Percentiles rank a stretch among this genome's conserved stretches.
phyloP scores from a whole-genome alignment of 1,140 invertebrate genomes.

The Leucophenga varia region DNA sequence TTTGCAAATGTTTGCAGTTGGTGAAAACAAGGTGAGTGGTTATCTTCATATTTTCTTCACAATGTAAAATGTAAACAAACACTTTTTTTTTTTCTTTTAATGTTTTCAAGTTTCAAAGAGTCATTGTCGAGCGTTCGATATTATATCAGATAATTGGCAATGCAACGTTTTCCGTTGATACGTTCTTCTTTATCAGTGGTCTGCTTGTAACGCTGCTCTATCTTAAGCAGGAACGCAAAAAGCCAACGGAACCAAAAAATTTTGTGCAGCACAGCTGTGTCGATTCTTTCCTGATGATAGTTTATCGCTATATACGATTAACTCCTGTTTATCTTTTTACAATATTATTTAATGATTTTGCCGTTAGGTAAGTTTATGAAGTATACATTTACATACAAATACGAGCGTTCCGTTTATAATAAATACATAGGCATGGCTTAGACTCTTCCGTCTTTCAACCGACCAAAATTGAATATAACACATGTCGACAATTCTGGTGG shows the following conservation, averaged over 20 bases:
- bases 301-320: conserved; percentile 72
- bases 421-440: conserved; percentile 43
- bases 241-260: conserved; percentile 19
- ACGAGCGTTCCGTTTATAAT: too few species aligned
- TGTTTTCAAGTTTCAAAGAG: conserved; percentile 73
- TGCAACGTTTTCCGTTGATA: conserved; percentile 87
- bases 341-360: conserved; percentile 71
- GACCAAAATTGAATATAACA: conserved; percentile 69
- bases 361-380: conserved; percentile 67
- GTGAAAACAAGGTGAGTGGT: conserved; percentile 63
- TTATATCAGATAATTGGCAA: conserved; percentile 84
- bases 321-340: conserved; percentile 83
- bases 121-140: conserved; percentile 74
- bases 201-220: conserved; percentile 74
- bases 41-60: too few species aligned
- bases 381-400: too few species aligned
- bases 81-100: too few species aligned
- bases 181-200: conserved; percentile 89
- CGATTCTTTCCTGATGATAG: conserved; percentile 63
- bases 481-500: conserved; percentile 80
- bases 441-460: conserved; percentile 75
- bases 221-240: conserved; percentile 61
- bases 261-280: conserved; percentile 52
- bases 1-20: conserved; percentile 75
- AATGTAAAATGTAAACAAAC: too few species aligned